These are phyloP conservation scores for Sebastolobus altivelis DNA, from an alignment of 2,797 vertebrate species.

Conservation along the genomic window DNA sequence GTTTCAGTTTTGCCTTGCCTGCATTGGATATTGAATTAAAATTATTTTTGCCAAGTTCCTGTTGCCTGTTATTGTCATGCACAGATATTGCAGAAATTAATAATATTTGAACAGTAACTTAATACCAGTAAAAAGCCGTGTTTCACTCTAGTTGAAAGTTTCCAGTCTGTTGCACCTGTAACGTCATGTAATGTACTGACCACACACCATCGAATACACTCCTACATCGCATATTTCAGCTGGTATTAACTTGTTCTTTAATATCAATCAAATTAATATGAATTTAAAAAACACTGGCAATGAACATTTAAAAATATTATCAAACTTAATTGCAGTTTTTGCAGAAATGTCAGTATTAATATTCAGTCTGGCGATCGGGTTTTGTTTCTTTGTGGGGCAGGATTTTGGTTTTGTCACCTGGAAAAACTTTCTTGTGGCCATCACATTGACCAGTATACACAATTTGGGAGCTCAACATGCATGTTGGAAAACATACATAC, in stretches of 20 bases:
- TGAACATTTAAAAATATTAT: background rate
- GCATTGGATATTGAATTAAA: too few relatives aligned
- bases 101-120: background rate
- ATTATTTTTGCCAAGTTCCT: too few relatives aligned
- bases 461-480: background rate
- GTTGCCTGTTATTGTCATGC: background rate
- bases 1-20: too few relatives aligned
- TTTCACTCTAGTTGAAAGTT: background rate
- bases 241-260: background rate
- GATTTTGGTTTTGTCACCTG: background rate
- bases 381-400: background rate
- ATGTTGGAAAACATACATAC: background rate
- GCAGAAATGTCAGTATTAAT: too few relatives aligned
- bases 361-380: background rate
- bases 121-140: background rate
- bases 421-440: background rate
- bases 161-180: background rate
- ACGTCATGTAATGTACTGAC: background rate
- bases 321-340: background rate
- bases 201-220: background rate
- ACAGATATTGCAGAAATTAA: background rate
- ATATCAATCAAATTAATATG: background rate
- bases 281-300: background rate
- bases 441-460: background rate
- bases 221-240: background rate